Percentiles rank a stretch among this genome's conserved stretches.
Conservation (phyloP, 2,113 vertebrate species). For the Emydocephalus ijimae region DNA sequence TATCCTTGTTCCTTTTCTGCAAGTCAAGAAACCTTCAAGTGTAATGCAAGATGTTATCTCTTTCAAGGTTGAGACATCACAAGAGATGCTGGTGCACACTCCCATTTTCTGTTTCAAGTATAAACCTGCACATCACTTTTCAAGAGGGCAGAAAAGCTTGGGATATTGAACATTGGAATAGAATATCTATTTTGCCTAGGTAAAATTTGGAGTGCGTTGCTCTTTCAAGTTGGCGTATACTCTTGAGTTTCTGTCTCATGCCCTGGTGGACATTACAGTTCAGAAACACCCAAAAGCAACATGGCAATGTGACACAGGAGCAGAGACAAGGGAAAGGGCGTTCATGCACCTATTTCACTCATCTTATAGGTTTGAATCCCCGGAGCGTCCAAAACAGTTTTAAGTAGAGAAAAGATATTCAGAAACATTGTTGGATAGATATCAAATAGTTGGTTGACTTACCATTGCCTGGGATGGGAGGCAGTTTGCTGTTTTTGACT, state of each 20-base stretch:
- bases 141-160: not conserved
- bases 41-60: not conserved
- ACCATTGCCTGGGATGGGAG: conserved; percentile 90
- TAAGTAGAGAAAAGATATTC: not conserved
- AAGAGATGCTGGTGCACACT: not conserved
- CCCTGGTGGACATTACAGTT: not conserved
- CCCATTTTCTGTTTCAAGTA: not conserved
- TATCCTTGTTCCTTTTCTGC: not conserved
- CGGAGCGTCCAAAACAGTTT: not conserved
- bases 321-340: not conserved
- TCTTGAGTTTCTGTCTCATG: not conserved
- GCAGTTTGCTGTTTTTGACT: conserved; percentile 88
- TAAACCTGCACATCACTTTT: not conserved
- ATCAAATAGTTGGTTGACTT: conserved; percentile 45
- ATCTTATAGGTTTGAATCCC: not conserved
- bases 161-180: not conserved
- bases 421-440: not conserved
- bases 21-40: not conserved
- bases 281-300: not conserved
- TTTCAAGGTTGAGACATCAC: not conserved
- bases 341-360: not conserved
- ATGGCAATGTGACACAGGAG: not conserved
- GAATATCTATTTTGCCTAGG: not conserved
- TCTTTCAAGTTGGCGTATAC: not conserved
- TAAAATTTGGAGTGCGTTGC: not conserved